phyloP scores from a whole-genome alignment of 2,113 vertebrate species.

The Pterophyllum scalare region DNA sequence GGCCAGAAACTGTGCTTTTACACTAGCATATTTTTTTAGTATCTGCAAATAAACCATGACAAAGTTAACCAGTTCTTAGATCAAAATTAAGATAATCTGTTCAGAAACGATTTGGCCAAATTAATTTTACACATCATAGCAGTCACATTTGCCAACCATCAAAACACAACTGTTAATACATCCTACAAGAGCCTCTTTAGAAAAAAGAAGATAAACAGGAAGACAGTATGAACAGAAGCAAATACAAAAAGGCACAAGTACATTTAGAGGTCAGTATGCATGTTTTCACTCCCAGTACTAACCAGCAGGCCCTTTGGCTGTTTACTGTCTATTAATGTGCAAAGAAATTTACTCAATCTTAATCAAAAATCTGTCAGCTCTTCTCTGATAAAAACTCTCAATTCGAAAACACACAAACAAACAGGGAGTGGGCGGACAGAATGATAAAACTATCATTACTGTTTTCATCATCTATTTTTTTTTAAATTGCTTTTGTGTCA shows the following conservation, averaged over 20 bases:
- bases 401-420: conserved; percentile 53
- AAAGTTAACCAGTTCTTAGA: background rate
- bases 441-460: conserved; percentile 65
- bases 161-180: background rate
- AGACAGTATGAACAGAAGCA: conserved; percentile 17
- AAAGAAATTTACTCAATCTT: conserved; percentile 67
- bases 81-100: background rate
- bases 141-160: background rate
- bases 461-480: conserved; percentile 35
- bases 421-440: conserved; percentile 8
- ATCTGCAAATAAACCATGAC: conserved; percentile 38
- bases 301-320: conserved; percentile 47
- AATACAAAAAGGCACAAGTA: conserved; percentile 13
- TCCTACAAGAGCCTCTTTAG: background rate
- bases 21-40: conserved; percentile 5
- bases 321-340: conserved; percentile 62
- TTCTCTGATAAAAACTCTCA: conserved; percentile 52
- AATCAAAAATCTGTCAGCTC: conserved; percentile 68
- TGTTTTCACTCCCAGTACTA: conserved; percentile 1
- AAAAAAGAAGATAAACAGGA: background rate
- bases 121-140: background rate
- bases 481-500: conserved; percentile 65
- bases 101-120: background rate
- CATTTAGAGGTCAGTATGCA: conserved; percentile 60
- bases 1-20: background rate